A percentile compares a stretch with the other conserved stretches of the same genome.
phyloP scores from a whole-genome alignment of 1,140 invertebrate genomes.

The Brachionus rubens region DNA sequence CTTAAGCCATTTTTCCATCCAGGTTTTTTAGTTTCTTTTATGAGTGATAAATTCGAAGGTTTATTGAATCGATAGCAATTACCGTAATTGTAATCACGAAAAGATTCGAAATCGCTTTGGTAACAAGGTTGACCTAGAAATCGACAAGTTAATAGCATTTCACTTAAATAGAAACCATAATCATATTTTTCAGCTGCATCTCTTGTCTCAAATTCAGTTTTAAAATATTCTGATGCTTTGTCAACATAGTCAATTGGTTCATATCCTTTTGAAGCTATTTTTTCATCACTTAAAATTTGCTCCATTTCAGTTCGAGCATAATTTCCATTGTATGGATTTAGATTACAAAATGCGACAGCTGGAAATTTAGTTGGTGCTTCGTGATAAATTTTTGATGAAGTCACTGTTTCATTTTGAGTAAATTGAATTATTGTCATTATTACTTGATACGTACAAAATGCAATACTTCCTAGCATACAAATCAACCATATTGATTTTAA shows the following conservation, averaged over 20 bases:
- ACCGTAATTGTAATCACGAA: slow-evolving; percentile 15
- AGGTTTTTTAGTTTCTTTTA: background rate
- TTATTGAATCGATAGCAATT: slow-evolving; percentile 36
- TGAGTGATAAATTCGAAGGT: background rate
- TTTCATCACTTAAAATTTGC: background rate
- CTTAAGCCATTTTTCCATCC: slow-evolving; percentile 15
- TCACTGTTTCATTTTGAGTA: background rate
- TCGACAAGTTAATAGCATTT: too few relatives aligned
- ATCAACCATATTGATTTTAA: slow-evolving; percentile 1
- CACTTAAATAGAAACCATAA: too few relatives aligned
- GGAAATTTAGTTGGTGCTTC: slow-evolving; percentile 13
- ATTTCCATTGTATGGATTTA: slow-evolving; percentile 31
- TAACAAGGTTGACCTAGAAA: too few relatives aligned
- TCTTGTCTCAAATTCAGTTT: too few relatives aligned
- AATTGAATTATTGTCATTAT: background rate
- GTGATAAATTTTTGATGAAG: background rate
- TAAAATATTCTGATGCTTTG: too few relatives aligned
- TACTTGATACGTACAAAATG: background rate
- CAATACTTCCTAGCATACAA: background rate
- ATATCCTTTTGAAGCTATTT: background rate
- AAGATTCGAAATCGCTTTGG: background rate
- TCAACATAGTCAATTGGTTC: slow-evolving; percentile 16
- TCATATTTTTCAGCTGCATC: too few relatives aligned
- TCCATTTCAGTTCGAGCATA: background rate
- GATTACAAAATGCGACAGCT: slow-evolving; percentile 14